A percentile compares a stretch with the other conserved stretches of the same genome.
Conservation (phyloP, 2,797 vertebrate genomes). For the Gouania willdenowi region DNA sequence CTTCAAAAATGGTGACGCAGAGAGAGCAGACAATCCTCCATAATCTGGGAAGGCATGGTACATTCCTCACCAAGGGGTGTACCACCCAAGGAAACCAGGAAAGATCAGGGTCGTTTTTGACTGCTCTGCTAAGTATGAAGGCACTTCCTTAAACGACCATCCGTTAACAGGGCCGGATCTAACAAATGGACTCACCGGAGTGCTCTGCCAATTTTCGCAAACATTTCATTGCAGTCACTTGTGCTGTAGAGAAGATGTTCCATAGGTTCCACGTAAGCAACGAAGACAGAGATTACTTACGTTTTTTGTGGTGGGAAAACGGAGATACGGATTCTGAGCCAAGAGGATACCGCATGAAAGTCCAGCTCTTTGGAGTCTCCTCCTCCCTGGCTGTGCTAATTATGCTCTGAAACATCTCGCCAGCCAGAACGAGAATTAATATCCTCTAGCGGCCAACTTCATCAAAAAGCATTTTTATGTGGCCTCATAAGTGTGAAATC, state of each 20-base stretch:
- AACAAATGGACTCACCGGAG: too few species aligned
- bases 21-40: background rate
- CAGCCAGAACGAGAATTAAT: background rate
- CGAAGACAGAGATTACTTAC: background rate
- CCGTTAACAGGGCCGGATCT: too few species aligned
- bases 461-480: slow-evolving; percentile 10
- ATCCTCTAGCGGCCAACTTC: background rate
- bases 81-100: too few species aligned
- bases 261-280: too few species aligned
- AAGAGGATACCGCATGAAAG: background rate
- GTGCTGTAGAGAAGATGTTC: too few species aligned
- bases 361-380: background rate
- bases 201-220: too few species aligned
- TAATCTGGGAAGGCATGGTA: background rate
- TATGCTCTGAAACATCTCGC: slow-evolving; percentile 8
- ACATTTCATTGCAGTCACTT: too few species aligned
- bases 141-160: background rate
- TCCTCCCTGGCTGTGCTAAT: slow-evolving; percentile 4
- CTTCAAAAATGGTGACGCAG: background rate
- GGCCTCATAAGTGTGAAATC: slow-evolving; percentile 1
- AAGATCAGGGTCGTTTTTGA: too few species aligned
- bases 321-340: background rate
- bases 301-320: background rate
- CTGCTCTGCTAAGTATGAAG: too few species aligned
- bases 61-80: too few species aligned